Conservation (phyloP, 2,797 vertebrate species). For the Trichosurus vulpecula region DNA sequence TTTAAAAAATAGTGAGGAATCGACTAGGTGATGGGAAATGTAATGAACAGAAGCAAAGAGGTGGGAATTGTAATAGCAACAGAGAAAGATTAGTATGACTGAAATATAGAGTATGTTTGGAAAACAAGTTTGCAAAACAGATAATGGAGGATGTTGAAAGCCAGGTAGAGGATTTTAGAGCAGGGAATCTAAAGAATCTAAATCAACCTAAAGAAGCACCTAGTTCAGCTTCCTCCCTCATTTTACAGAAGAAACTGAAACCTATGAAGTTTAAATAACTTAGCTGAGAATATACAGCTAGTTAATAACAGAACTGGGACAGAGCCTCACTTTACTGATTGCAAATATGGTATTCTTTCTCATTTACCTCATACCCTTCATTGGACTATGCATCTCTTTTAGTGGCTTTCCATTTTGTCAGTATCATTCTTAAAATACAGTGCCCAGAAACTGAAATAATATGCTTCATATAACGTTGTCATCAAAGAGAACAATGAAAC, state of each 20-base stretch:
- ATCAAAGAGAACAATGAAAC: not conserved
- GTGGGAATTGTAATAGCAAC: not conserved
- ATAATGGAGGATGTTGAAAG: not conserved
- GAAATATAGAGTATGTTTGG: not conserved
- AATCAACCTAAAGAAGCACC: not conserved
- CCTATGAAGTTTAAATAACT: not conserved
- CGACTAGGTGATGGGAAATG: not conserved
- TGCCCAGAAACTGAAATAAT: not conserved
- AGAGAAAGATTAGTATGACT: not conserved
- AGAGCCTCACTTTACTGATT: not conserved
- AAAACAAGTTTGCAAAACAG: not conserved
- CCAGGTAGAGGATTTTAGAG: not conserved
- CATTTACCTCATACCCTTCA: not conserved
- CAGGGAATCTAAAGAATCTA: too few relatives aligned
- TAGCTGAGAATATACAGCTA: not conserved
- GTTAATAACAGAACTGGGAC: not conserved
- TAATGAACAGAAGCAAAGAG: not conserved
- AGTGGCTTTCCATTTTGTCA: not conserved
- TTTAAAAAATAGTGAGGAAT: not conserved
- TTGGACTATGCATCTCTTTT: not conserved
- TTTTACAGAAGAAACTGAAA: not conserved
- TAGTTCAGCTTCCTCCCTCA: not conserved
- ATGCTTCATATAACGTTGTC: not conserved
- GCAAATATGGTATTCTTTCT: not conserved
- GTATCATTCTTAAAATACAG: not conserved